Evolutionary conservation across 2,888 invertebrate species (phyloP).

Genomic region (Drosophila limbata): DNA sequence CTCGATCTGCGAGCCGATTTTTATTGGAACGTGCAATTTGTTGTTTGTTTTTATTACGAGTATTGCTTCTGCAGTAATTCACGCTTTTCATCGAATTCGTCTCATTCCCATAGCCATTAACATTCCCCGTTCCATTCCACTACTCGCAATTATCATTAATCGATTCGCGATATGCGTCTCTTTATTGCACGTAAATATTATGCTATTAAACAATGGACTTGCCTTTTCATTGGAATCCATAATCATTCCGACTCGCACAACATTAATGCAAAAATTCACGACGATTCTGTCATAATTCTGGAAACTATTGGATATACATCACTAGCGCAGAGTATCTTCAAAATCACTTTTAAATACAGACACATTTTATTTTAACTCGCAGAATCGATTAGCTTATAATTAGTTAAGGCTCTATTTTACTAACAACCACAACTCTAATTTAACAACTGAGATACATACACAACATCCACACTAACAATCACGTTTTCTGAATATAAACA

Average conservation of each 20-base stretch:
- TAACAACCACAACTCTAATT: conserved; percentile 15
- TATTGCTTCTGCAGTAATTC: conserved; percentile 54
- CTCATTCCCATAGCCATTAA: conserved; percentile 43
- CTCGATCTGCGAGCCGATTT: conserved; percentile 63
- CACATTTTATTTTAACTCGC: no score
- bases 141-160: conserved; percentile 55
- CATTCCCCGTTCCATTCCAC: conserved; percentile 34
- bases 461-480: conserved; percentile 23
- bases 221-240: conserved; percentile 5
- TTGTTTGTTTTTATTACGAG: conserved; percentile 76
- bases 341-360: no score
- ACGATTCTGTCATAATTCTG: not conserved
- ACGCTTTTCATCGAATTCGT: conserved; percentile 67
- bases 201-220: conserved; percentile 20
- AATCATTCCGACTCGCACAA: not conserved
- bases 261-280: not conserved
- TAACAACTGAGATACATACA: conserved; percentile 13
- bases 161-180: conserved; percentile 17
- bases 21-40: conserved; percentile 64
- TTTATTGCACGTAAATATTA: conserved; percentile 50
- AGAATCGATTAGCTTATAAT: conserved; percentile 25
- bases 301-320: not conserved
- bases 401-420: conserved; percentile 14
- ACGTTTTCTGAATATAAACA: conserved; percentile 22
- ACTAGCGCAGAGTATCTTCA: no score